Evolutionary conservation across 2,797 vertebrate species (phyloP), one percentile per base, ranked within the genome.

Genomic region (Crenuchus spilurus): DNA sequence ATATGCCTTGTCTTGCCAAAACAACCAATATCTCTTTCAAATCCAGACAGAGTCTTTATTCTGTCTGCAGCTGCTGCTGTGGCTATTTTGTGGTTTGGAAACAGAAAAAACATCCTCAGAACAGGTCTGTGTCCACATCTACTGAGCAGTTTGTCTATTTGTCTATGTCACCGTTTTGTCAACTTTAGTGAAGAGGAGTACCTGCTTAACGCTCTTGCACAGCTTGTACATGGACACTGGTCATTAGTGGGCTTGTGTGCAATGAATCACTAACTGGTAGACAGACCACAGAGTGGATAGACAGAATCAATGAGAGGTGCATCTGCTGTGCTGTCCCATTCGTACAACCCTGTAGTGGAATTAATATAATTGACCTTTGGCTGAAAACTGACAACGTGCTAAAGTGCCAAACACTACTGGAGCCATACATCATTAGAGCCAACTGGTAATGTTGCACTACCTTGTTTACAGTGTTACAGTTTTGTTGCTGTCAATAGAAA

Each of bases 201-300:
- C 48, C 54, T 37, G 63, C 58, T 75, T 77, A 79, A 80, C 80
- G 74, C 75, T 70, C 18, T 39, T 39, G 42, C 75, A 42, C 72
- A 62, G 80, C 72, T 75, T 65, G 22, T 70, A 67, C 79, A 46
- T 41, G 70, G 68, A 67, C 75, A 54, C 75, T 75, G 72, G 65
- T 75, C 73, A 76, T 81, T 78, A 69, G 74, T 51, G 58, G 39
- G 51, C 31, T 68, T 42, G 39, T 70, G 60, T 28, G 35, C 67
- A 70, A 80, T 82, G 83, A 82, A 84, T 84, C 80, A 80, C 73
- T 42, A 72, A 74, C 70, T 61, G 52, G 67, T 60, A 74, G 67
- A 74, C 72, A 68, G 49, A 75, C 58, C 57, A 18, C 65, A 70
- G 68, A 60, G 69, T 14, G 49, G 72, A 78, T 66, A 71, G 51